These are phyloP conservation scores for Peromyscus polionotus DNA, from an alignment of 2,113 vertebrate species.

Conservation along the genomic window DNA sequence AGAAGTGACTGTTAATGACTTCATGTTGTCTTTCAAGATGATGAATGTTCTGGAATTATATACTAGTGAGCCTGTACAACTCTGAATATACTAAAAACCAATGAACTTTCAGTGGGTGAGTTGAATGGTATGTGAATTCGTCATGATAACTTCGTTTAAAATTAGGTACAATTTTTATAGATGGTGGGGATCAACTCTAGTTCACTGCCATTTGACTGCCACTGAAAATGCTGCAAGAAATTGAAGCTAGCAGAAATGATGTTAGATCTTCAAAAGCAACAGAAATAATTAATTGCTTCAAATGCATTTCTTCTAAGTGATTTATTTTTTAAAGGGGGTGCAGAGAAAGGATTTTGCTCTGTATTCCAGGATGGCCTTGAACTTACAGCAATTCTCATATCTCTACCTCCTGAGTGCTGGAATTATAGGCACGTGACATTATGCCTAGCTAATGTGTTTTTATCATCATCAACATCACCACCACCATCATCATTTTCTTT, in stretches of 20 bases:
- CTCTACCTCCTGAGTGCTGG: background rate
- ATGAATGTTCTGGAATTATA: background rate
- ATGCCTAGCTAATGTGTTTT: background rate
- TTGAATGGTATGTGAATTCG: background rate
- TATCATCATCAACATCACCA: background rate
- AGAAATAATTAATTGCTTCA: constrained; percentile 17
- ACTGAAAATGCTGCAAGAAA: background rate
- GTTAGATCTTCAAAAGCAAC: background rate
- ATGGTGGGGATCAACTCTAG: background rate
- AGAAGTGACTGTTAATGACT: background rate
- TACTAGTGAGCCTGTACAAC: background rate
- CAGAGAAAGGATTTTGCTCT: background rate
- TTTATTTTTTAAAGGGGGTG: background rate
- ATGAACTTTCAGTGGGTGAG: background rate
- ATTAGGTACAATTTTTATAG: background rate
- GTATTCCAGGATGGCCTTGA: background rate
- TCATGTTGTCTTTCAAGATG: background rate
- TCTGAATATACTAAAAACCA: background rate
- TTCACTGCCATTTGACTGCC: background rate
- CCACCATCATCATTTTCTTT: background rate
- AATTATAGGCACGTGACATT: background rate
- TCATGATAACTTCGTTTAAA: background rate
- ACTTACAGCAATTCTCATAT: background rate
- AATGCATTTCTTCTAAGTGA: background rate
- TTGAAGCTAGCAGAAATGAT: background rate